phyloP scores from a whole-genome alignment of 2,113 vertebrate genomes.

The Mellivora capensis region DNA sequence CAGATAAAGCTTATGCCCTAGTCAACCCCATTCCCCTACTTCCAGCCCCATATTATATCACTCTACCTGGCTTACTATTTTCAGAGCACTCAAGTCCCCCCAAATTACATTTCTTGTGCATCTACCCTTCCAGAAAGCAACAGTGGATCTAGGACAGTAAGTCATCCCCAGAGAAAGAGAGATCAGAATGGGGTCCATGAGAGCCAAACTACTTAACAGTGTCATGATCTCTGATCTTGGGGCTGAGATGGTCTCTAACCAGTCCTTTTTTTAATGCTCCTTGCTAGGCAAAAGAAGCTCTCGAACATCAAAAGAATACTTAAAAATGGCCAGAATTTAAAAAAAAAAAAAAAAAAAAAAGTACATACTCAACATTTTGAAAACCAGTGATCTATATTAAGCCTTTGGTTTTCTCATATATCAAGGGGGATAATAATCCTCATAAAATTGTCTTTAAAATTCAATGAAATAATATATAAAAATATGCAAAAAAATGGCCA shows the following conservation, averaged over 20 bases:
- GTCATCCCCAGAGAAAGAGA: background rate
- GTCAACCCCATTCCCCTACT: fast-evolving
- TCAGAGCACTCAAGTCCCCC: background rate
- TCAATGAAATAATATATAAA: background rate
- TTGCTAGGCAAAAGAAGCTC: background rate
- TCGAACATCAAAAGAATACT: background rate
- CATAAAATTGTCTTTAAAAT: background rate
- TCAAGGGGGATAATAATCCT: background rate
- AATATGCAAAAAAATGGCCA: background rate
- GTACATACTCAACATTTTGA: background rate
- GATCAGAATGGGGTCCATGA: background rate
- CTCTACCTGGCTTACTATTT: background rate
- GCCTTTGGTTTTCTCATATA: background rate
- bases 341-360: background rate
- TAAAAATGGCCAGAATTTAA: background rate
- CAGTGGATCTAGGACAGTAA: background rate
- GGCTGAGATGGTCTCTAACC: background rate
- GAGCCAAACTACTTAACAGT: background rate
- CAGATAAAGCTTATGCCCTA: background rate
- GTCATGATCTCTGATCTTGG: background rate
- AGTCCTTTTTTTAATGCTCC: background rate
- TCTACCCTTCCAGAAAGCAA: background rate
- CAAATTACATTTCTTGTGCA: background rate
- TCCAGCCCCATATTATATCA: background rate
- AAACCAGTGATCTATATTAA: background rate